Evolutionary conservation across 2,113 vertebrate genomes (phyloP).

Genomic region (Cyphomyrus plagiostoma): DNA sequence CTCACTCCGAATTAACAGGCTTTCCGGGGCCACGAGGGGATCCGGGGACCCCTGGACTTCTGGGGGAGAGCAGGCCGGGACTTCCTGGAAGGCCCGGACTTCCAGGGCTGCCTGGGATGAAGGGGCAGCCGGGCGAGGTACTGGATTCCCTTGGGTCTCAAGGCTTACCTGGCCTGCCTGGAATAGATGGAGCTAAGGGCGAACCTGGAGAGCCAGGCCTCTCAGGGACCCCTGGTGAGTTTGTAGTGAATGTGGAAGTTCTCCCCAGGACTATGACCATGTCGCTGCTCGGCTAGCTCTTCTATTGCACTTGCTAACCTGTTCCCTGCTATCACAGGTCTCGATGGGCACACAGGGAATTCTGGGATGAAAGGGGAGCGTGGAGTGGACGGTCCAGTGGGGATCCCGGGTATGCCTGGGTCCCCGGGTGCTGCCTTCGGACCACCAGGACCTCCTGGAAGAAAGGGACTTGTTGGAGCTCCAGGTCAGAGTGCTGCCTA

Average conservation of each 20-base stretch:
- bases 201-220: constrained; percentile 63
- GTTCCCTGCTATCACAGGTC: constrained; percentile 56
- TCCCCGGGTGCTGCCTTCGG: constrained; percentile 55
- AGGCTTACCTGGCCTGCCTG: constrained; percentile 65
- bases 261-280: neutral
- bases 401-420: constrained; percentile 52
- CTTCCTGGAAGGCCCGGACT: constrained; percentile 66
- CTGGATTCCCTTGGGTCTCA: constrained; percentile 63
- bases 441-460: constrained; percentile 61
- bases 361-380: constrained; percentile 73
- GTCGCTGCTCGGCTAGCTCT: neutral
- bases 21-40: constrained; percentile 83
- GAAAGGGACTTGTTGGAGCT: constrained; percentile 61
- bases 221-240: constrained; percentile 60
- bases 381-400: constrained; percentile 59
- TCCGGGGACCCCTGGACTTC: constrained; percentile 65
- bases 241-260: neutral
- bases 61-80: constrained; percentile 67
- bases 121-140: constrained; percentile 75
- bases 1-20: constrained; percentile 55
- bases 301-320: neutral
- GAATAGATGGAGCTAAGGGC: constrained; percentile 75
- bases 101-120: constrained; percentile 68
- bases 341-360: constrained; percentile 63
- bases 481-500: constrained; percentile 62